These are phyloP conservation scores for Echinarachnius parma DNA, from an alignment of 53 echinoderm and acorn worm genomes.

Conservation along the genomic window DNA sequence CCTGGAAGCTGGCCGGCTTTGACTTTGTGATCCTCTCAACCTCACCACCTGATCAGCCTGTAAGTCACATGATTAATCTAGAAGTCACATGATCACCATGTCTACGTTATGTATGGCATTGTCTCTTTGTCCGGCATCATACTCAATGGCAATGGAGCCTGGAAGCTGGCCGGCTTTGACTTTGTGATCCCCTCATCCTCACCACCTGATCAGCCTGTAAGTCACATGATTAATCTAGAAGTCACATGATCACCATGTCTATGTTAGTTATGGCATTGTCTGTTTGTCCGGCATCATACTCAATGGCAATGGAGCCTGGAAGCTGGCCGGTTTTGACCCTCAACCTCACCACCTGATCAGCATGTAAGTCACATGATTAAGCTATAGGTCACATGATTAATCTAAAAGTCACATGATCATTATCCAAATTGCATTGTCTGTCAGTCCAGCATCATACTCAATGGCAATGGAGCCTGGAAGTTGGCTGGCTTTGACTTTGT, in stretches of 20 bases:
- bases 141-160: constrained; percentile 86
- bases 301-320: constrained; percentile 94
- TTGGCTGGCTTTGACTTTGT: constrained; percentile 93
- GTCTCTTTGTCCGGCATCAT: too few relatives aligned
- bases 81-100: constrained; percentile 12
- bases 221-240: constrained; percentile 12
- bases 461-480: constrained; percentile 94
- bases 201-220: constrained; percentile 81
- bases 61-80: constrained; percentile 42
- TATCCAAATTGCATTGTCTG: too few relatives aligned
- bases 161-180: constrained; percentile 93
- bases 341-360: constrained; percentile 78
- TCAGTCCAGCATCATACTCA: constrained; percentile 75
- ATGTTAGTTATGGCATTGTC: too few relatives aligned
- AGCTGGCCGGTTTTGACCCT: constrained; percentile 88
- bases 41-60: constrained; percentile 78
- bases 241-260: too few relatives aligned
- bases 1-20: constrained; percentile 93
- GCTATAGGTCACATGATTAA: background rate
- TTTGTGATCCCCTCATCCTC: constrained; percentile 85
- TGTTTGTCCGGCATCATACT: too few relatives aligned
- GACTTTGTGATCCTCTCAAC: constrained; percentile 89
- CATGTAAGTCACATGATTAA: constrained; percentile 55
- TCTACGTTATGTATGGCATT: too few relatives aligned
- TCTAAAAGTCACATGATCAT: too few relatives aligned